A percentile compares a stretch with the other conserved stretches of the same genome.
phyloP scores from a whole-genome alignment of 2,888 invertebrate genomes.

The Cheilosia scutellata region DNA sequence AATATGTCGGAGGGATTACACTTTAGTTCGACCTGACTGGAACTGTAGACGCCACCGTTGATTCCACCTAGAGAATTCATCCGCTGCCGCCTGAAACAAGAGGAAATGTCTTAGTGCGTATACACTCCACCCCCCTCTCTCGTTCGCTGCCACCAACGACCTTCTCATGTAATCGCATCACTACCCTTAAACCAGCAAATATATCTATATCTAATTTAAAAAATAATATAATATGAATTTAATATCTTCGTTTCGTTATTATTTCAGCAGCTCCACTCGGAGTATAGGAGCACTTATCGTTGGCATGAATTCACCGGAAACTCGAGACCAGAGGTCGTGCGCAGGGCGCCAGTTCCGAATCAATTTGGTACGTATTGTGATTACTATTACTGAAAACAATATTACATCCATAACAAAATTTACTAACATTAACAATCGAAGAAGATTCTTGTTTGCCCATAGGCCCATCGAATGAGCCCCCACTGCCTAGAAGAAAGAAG shows the following conservation, averaged over 20 bases:
- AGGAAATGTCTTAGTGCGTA: too few species aligned
- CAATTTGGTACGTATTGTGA: slow-evolving; percentile 79
- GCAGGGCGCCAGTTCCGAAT: slow-evolving; percentile 87
- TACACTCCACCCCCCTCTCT: too few species aligned
- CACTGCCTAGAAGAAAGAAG: slow-evolving; percentile 94
- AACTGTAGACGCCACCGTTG: too few species aligned
- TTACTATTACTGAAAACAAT: neutral
- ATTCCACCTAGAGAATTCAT: too few species aligned
- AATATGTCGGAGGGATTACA: too few species aligned
- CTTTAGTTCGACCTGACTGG: too few species aligned
- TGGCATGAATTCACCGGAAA: slow-evolving; percentile 96
- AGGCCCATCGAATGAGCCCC: slow-evolving; percentile 89
- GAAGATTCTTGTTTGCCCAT: slow-evolving; percentile 71
- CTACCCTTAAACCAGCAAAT: too few species aligned
- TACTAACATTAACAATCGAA: slow-evolving; percentile 49
- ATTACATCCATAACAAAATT: neutral
- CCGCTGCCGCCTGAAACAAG: too few species aligned
- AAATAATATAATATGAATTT: too few species aligned
- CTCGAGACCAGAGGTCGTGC: slow-evolving; percentile 89
- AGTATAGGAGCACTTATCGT: slow-evolving; percentile 97
- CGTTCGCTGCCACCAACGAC: too few species aligned
- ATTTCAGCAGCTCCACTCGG: slow-evolving; percentile 93
- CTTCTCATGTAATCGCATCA: too few species aligned
- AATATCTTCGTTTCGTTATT: neutral
- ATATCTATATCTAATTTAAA: too few species aligned